A percentile compares a stretch with the other conserved stretches of the same genome.
Conservation (phyloP, 2,888 invertebrate species). For the Thereva unica region DNA sequence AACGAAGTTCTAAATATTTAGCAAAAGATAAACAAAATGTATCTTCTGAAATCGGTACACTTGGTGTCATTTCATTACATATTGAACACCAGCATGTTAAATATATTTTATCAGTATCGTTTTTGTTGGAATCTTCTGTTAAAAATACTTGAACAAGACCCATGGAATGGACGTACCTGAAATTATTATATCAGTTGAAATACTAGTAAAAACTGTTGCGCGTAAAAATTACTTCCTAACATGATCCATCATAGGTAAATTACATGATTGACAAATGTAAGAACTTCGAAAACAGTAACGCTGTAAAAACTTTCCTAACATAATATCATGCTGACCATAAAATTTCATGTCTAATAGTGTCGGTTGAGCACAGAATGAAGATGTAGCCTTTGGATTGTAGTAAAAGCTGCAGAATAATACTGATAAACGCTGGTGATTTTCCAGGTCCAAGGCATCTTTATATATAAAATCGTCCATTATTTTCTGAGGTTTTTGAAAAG, state of each 20-base stretch:
- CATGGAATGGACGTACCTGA: conserved; percentile 81
- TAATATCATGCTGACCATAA: conserved; percentile 93
- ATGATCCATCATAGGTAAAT: conserved; percentile 84
- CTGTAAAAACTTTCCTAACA: conserved; percentile 90
- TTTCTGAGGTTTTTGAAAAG: conserved; percentile 51
- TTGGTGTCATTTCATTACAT: conserved; percentile 67
- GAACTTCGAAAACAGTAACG: conserved; percentile 86
- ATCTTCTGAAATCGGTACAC: conserved; percentile 75
- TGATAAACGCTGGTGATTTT: conserved; percentile 83
- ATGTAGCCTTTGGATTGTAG: conserved; percentile 54
- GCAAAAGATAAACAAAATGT: conserved; percentile 84
- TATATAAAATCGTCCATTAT: conserved; percentile 51
- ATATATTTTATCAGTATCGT: conserved; percentile 53
- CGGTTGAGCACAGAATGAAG: conserved; percentile 57
- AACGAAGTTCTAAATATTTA: conserved; percentile 85
- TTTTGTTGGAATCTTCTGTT: conserved; percentile 52
- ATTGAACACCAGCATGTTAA: conserved; percentile 57
- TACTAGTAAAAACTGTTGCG: neutral
- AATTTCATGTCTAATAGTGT: conserved; percentile 76
- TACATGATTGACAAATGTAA: conserved; percentile 81
- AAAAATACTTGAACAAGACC: conserved; percentile 79
- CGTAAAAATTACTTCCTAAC: conserved; percentile 65
- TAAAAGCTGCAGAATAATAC: conserved; percentile 82
- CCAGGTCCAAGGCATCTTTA: conserved; percentile 76
- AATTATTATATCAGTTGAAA: neutral